Evolutionary conservation across 2,113 vertebrate genomes (phyloP).

Genomic region (Heptranchias perlo): DNA sequence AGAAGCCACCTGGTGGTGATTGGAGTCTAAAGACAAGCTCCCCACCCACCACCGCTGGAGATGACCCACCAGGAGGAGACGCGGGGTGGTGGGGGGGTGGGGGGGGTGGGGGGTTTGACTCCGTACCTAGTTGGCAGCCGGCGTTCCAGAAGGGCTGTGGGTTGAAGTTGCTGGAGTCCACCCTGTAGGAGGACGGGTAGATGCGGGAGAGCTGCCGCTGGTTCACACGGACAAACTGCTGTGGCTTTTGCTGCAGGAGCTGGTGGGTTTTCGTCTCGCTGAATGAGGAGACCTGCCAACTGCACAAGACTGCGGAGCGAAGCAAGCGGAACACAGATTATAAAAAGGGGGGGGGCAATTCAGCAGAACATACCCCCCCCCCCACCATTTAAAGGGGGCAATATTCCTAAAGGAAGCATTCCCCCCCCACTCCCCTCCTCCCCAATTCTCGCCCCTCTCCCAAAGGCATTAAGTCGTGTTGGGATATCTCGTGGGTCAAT

Average conservation of each 20-base stretch:
- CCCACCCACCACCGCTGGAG: background rate
- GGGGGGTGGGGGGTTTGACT: background rate
- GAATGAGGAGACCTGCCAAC: slow-evolving; percentile 94
- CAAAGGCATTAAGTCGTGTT: background rate
- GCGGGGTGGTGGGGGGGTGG: background rate
- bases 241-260: slow-evolving; percentile 84
- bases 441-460: background rate
- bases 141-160: slow-evolving; percentile 96
- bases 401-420: background rate
- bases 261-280: slow-evolving; percentile 94
- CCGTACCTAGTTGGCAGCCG: slow-evolving; percentile 87
- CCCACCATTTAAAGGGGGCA: background rate
- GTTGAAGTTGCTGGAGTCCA: slow-evolving; percentile 97
- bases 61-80: background rate
- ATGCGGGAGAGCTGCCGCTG: slow-evolving; percentile 87
- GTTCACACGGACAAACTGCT: slow-evolving; percentile 79
- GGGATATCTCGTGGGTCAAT: background rate
- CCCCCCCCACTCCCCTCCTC: background rate
- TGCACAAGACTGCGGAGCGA: slow-evolving; percentile 60
- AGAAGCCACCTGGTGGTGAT: background rate
- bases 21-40: background rate
- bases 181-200: slow-evolving; percentile 89
- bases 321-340: background rate
- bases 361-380: background rate
- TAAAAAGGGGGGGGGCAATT: background rate